Evolutionary conservation across 2,888 invertebrate species (phyloP).

Genomic region (Amphipyra tragopoginis): DNA sequence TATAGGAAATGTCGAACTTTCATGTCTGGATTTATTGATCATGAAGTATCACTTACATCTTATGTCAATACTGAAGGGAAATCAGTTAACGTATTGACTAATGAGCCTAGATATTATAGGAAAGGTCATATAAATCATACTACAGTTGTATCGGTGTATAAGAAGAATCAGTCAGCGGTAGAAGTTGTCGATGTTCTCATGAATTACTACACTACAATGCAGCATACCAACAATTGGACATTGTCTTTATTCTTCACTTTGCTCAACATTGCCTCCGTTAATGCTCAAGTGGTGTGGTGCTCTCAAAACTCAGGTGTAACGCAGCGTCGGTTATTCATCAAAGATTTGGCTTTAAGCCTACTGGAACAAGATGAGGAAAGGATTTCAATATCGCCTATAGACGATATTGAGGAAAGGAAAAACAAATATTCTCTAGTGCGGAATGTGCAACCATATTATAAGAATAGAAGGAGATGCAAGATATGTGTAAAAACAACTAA

Average conservation of each 20-base stretch:
- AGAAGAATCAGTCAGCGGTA: slow-evolving; percentile 78
- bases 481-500: slow-evolving; percentile 74
- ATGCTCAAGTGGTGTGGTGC: slow-evolving; percentile 84
- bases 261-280: slow-evolving; percentile 82
- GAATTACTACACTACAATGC: slow-evolving; percentile 85
- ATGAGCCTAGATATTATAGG: slow-evolving; percentile 79
- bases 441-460: slow-evolving; percentile 53
- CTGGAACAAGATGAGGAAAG: slow-evolving; percentile 64
- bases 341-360: slow-evolving; percentile 76
- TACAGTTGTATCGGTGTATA: slow-evolving; percentile 78
- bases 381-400: slow-evolving; percentile 51
- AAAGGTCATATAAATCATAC: slow-evolving; percentile 69
- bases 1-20: slow-evolving; percentile 72
- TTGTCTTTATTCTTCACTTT: slow-evolving; percentile 81
- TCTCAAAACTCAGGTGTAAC: slow-evolving; percentile 65
- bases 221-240: slow-evolving; percentile 84
- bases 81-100: slow-evolving; percentile 77
- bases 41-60: slow-evolving; percentile 75
- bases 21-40: slow-evolving; percentile 78
- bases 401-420: slow-evolving; percentile 49
- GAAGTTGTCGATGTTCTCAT: slow-evolving; percentile 83
- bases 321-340: slow-evolving; percentile 78
- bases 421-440: slow-evolving; percentile 40
- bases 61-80: slow-evolving; percentile 75
- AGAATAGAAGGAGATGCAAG: slow-evolving; percentile 73